Conservation (phyloP, 2,113 vertebrate species). For the Ictalurus punctatus region DNA sequence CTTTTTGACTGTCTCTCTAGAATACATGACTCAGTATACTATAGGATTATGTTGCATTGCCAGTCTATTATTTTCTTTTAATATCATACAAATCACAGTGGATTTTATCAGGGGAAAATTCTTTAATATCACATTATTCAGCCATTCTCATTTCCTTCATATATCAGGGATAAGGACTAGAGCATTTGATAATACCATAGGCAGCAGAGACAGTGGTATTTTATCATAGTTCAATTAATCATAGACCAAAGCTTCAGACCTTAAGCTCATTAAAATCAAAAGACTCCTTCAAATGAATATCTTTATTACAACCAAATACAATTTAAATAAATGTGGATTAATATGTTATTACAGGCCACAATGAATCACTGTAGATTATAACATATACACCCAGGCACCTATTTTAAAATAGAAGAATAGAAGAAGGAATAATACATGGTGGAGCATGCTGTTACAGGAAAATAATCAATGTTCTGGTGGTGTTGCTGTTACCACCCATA, state of each 20-base stretch:
- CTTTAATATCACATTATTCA: slow-evolving; percentile 33
- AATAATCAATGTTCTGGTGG: background rate
- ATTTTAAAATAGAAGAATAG: background rate
- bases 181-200: background rate
- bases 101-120: slow-evolving; percentile 18
- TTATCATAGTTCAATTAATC: background rate
- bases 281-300: background rate
- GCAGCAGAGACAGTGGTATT: background rate
- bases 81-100: slow-evolving; percentile 28
- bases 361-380: background rate
- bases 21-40: background rate
- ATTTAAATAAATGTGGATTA: background rate
- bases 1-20: background rate
- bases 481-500: too few relatives aligned
- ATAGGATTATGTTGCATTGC: background rate
- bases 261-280: background rate
- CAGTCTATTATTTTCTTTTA: slow-evolving; percentile 3
- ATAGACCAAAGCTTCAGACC: background rate
- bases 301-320: background rate
- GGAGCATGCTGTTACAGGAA: background rate
- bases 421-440: background rate
- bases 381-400: background rate
- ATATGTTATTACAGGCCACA: background rate
- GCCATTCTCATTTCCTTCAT: slow-evolving; percentile 11
- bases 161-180: background rate